Percentiles rank a stretch among this genome's conserved stretches.
phyloP scores from a whole-genome alignment of 1,140 invertebrate genomes.

The Bombus picipes region DNA sequence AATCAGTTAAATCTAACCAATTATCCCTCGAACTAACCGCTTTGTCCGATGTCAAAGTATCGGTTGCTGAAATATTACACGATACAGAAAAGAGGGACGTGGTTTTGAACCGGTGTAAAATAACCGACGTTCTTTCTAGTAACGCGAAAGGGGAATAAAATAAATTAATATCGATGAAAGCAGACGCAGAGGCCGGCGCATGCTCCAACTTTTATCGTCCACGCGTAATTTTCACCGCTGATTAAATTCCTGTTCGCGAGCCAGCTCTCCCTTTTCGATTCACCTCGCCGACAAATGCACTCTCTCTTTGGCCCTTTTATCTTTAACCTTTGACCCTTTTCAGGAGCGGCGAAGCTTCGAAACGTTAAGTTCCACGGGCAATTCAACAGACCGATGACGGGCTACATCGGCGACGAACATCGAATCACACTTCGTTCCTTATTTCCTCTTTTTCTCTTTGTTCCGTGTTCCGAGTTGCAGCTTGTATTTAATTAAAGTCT shows the following conservation, averaged over 20 bases:
- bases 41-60: background rate
- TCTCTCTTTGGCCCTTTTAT: conserved; percentile 33
- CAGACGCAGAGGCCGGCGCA: background rate
- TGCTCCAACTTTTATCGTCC: conserved; percentile 4
- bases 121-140: background rate
- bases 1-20: background rate
- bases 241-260: conserved; percentile 33
- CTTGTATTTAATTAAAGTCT: conserved; percentile 25
- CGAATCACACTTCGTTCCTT: conserved; percentile 1
- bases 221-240: conserved; percentile 20
- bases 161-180: conserved; percentile 11
- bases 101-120: background rate
- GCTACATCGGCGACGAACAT: background rate
- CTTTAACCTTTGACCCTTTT: conserved; percentile 12
- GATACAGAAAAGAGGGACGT: too few relatives aligned
- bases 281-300: conserved; percentile 15
- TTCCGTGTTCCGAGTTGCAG: too few relatives aligned
- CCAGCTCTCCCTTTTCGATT: conserved; percentile 1
- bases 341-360: background rate
- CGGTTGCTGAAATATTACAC: background rate
- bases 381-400: background rate
- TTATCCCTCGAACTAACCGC: background rate
- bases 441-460: background rate
- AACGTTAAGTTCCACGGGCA: background rate
- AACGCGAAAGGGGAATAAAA: background rate